Evolutionary conservation across 1,140 invertebrate genomes (phyloP), one percentile per base, ranked within the genome.

Genomic region (Chironomus tepperi): DNA sequence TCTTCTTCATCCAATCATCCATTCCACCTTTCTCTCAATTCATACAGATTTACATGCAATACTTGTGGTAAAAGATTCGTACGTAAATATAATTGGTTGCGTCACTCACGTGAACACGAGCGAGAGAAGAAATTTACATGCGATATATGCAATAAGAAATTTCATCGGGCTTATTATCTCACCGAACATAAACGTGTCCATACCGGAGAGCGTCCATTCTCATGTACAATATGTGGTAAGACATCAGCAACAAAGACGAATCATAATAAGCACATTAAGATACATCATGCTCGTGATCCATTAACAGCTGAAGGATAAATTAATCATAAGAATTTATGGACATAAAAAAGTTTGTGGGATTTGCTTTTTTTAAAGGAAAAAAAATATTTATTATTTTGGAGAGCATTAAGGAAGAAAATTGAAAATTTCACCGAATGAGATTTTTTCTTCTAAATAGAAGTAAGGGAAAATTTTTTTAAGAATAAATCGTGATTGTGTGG

Each of bases 1-100:
- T 34, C 24, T 34, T 34, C 24, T 34, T 34, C 24, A n/a, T 34
- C 24, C 24, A 34, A 2, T 5, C 24, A 34, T 34, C 24, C 24
- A 34, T 34, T n/a, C 24, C 5, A 34, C 24, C 24, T 34, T 34
- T 34, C 24, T 34, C 24, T 34, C 24, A 5, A 34, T 34, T 2
- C 5, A 19, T 19, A 19, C 18, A 70, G 65, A 21, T 70, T 19
- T 81, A 93, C 92, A 1, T 96, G 94, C 81, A 96, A 97, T 79
- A 91, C 94, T 81, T 98, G 96, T 81, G 95, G 94, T 34, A 93
- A 94, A 72, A 91, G 95, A 79, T 98, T 98, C 81, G 96, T 95
- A 74, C 87, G 94, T 19, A 95, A 96, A 80, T 95, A 94, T 80
- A 97, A 96, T 80, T 93, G 96, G 79, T 87, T 95, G 79, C 88